Base-by-base conservation (phyloP, 2,113 vertebrate genomes). In the Brachirus orientalis region DNA sequence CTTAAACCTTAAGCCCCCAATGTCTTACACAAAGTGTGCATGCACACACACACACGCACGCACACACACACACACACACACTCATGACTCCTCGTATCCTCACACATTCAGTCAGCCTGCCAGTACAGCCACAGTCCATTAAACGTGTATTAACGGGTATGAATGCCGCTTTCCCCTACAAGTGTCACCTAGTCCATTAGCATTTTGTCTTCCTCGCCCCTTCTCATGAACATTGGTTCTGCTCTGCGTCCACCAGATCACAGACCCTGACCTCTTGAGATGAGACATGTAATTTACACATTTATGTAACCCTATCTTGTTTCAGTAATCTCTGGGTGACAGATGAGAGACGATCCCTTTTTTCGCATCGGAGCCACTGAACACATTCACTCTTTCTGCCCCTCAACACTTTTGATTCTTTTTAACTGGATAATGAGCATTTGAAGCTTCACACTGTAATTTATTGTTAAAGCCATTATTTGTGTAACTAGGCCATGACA, bases 91-190 rank as follows among this genome's bases (percentile, higher is more conserved):
- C 46, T 69, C 13, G 48, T 64, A 63, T 63, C 54, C 58, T 58
- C 53, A 17, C 54, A 12, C 63, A 6, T 43, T 45, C 33, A 69
- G 68, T 40, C 63, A 65, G 22, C 52, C 55, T 4, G 22, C 14
- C 8, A 2, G 18, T 50, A 75, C 57, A 10, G 37, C 58, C 63
- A 63, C 79, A 86, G 71, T 86, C 77, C 63, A 83, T 88, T 86
- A 85, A 89, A 86, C 13, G 16, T 59, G 6, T 79, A 69, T 83
- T 83, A 84, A 83, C 13, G 16, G 62, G 6, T 79, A 69, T 83
- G 81, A 84, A 83, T 77, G 43, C 73, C 47, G 14, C 79, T 71
- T 75, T 62, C 17, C 48, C 37, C 17, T 60, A 51, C 47, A 66
- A 59, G 59, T 55, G 7, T 77, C 46, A 79, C 60, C 80, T 77